phyloP scores from a whole-genome alignment of 2,797 vertebrate species.

The Triplophysa yarkandensis region DNA sequence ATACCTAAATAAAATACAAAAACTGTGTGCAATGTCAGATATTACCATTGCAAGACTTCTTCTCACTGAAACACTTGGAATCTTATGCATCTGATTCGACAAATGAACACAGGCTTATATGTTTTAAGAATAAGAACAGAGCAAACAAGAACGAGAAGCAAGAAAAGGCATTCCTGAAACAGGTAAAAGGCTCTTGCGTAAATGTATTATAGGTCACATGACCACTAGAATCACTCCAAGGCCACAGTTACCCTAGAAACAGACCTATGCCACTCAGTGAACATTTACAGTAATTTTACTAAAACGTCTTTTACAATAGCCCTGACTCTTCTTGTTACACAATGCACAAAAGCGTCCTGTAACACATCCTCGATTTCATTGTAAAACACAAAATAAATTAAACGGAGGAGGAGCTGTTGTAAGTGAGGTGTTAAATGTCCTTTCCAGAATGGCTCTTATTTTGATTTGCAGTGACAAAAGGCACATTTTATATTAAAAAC shows the following conservation, averaged over 20 bases:
- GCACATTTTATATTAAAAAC: background rate
- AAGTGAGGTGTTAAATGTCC: conserved; percentile 14
- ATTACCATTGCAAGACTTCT: background rate
- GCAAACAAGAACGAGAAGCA: conserved; percentile 2
- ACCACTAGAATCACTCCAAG: conserved; percentile 23
- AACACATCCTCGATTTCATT: conserved; percentile 32
- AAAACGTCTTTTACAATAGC: conserved; percentile 11
- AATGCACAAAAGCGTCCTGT: conserved; percentile 10
- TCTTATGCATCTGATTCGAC: background rate
- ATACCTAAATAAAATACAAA: background rate
- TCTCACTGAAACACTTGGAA: background rate
- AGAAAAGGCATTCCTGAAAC: conserved; percentile 19
- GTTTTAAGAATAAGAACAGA: background rate
- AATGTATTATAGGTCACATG: conserved; percentile 16
- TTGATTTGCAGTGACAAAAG: conserved; percentile 39
- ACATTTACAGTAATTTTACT: conserved; percentile 33
- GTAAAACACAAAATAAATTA: conserved; percentile 29
- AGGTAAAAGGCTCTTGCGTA: conserved; percentile 25
- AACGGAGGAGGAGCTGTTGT: conserved; percentile 17
- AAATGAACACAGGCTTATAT: background rate
- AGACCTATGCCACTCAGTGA: conserved; percentile 12
- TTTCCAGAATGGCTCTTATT: background rate
- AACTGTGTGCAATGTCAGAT: background rate
- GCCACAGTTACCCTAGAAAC: conserved; percentile 41
- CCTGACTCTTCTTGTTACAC: background rate